Conservation (phyloP, 1,140 invertebrate species). For the Drosophila melanogaster region Release_6_plus_ISO1_MT NT_037436.4:22496001-22496500, state of each 20-base stretch:
- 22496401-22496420: constrained; percentile 19
- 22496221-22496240: too few species aligned
- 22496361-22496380: not conserved
- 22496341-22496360: too few species aligned
- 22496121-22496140: not conserved
- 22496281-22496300: too few species aligned
- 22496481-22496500: constrained; percentile 12
- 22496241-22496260: too few species aligned
- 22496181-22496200: too few species aligned
- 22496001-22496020: constrained; percentile 26
- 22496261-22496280: too few species aligned
- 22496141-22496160: not conserved
- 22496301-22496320: too few species aligned
- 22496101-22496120: not conserved
- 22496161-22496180: not conserved
- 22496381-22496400: constrained; percentile 15
- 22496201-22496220: too few species aligned
- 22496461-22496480: constrained; percentile 23
- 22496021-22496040: not conserved
- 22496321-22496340: too few species aligned
- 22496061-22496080: too few species aligned
- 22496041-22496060: not conserved
- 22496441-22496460: constrained; percentile 17
- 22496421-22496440: constrained; percentile 41
- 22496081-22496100: too few species aligned